Evolutionary conservation across 1,140 invertebrate species (phyloP).

Genomic region (Linepithema humile): DNA sequence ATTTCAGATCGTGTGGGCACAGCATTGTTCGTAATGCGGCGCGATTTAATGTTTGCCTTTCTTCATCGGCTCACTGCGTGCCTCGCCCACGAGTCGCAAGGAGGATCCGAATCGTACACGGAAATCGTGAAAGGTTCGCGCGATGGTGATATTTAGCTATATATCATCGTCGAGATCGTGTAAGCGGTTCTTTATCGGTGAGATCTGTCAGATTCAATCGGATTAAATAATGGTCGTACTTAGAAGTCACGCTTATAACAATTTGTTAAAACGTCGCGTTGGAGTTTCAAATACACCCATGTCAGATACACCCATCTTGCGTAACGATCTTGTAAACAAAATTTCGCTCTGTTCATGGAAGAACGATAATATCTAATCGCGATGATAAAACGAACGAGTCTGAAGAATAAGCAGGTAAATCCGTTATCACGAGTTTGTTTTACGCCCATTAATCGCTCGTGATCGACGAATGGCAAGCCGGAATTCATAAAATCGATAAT

Average conservation of each 20-base stretch:
- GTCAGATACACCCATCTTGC: neutral
- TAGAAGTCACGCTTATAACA: neutral
- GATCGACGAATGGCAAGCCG: constrained; percentile 13
- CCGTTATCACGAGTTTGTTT: constrained; percentile 21
- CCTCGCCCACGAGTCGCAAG: constrained; percentile 19
- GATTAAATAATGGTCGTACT: neutral
- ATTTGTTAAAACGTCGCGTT: neutral
- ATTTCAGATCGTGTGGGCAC: constrained; percentile 32
- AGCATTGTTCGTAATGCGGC: constrained; percentile 38
- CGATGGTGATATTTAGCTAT: constrained; percentile 8
- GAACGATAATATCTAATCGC: neutral
- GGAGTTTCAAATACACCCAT: neutral
- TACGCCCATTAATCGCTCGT: neutral
- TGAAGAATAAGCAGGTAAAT: neutral
- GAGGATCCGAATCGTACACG: constrained; percentile 23
- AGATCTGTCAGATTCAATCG: neutral
- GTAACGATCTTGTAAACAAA: neutral
- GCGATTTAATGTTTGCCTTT: constrained; percentile 46
- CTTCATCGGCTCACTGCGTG: neutral
- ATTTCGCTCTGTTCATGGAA: neutral
- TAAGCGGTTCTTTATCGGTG: neutral
- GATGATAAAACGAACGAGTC: neutral
- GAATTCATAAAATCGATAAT: constrained; percentile 39
- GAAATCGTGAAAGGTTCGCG: constrained; percentile 14
- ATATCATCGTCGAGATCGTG: neutral